A percentile compares a stretch with the other conserved stretches of the same genome.
Evolutionary conservation across 2,113 vertebrate genomes (phyloP).

Genomic region (Colistium nudipinnis): DNA sequence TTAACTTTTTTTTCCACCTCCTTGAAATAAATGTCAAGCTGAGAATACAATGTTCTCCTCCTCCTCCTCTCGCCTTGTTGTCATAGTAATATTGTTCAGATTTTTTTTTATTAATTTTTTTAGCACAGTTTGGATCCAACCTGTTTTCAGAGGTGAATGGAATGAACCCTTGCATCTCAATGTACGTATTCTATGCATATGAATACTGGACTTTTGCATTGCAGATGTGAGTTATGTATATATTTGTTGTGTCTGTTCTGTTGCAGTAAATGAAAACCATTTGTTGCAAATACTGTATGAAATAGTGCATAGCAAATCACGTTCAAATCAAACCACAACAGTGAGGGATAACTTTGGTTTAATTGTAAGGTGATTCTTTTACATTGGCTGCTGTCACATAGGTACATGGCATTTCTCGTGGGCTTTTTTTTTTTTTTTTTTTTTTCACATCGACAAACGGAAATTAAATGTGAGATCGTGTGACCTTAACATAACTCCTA

Average conservation of each 20-base stretch:
- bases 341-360: constrained; percentile 66
- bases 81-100: too few relatives aligned
- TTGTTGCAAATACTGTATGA: not conserved
- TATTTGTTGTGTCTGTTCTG: too few relatives aligned
- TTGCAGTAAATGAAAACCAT: too few relatives aligned
- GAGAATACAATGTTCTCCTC: not conserved
- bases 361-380: constrained; percentile 57
- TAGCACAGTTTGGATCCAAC: too few relatives aligned
- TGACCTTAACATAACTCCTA: constrained; percentile 18
- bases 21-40: constrained; percentile 8
- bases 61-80: too few relatives aligned
- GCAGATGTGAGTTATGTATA: too few relatives aligned
- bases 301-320: too few relatives aligned
- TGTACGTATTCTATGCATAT: too few relatives aligned
- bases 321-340: constrained; percentile 33
- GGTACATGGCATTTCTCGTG: constrained; percentile 20
- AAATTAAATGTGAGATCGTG: constrained; percentile 17
- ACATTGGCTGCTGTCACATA: constrained; percentile 49
- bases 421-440: not conserved
- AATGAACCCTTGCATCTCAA: too few relatives aligned
- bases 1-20: not conserved
- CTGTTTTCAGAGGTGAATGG: too few relatives aligned
- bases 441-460: constrained; percentile 29
- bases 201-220: too few relatives aligned
- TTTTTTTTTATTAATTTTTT: too few relatives aligned